These are phyloP conservation scores for Buceros bicornis DNA, from an alignment of 2,797 vertebrate genomes.

Conservation along the genomic window DNA sequence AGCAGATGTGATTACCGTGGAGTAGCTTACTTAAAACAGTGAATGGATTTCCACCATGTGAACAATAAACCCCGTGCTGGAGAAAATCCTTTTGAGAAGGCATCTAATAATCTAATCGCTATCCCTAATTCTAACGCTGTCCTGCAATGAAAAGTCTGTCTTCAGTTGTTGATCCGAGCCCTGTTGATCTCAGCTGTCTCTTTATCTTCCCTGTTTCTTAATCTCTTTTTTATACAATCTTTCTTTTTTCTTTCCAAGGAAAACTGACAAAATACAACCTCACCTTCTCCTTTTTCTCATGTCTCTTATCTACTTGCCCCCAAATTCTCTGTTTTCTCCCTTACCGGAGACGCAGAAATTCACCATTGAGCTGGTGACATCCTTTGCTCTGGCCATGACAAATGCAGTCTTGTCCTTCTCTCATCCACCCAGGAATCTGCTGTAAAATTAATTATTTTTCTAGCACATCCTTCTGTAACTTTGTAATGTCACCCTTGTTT, in stretches of 20 bases:
- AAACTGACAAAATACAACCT: background rate
- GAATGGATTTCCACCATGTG: background rate
- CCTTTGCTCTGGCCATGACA: background rate
- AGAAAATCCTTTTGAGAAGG: background rate
- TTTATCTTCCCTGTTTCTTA: background rate
- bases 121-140: background rate
- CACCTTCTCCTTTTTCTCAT: background rate
- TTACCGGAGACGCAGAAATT: background rate
- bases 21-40: background rate
- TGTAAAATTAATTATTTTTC: background rate
- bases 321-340: background rate
- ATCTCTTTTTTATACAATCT: background rate
- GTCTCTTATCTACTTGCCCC: background rate
- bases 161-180: background rate
- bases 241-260: background rate
- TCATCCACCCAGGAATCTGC: background rate
- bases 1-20: background rate
- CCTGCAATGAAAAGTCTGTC: background rate
- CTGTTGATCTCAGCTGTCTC: background rate
- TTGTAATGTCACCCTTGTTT: background rate
- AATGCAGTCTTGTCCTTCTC: background rate
- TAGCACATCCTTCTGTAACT: background rate
- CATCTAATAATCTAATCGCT: background rate
- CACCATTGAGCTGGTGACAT: background rate
- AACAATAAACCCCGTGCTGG: background rate